A percentile compares a stretch with the other conserved stretches of the same genome.
phyloP scores from a whole-genome alignment of 2,888 invertebrate species.

The Trissolcus japonicus region DNA sequence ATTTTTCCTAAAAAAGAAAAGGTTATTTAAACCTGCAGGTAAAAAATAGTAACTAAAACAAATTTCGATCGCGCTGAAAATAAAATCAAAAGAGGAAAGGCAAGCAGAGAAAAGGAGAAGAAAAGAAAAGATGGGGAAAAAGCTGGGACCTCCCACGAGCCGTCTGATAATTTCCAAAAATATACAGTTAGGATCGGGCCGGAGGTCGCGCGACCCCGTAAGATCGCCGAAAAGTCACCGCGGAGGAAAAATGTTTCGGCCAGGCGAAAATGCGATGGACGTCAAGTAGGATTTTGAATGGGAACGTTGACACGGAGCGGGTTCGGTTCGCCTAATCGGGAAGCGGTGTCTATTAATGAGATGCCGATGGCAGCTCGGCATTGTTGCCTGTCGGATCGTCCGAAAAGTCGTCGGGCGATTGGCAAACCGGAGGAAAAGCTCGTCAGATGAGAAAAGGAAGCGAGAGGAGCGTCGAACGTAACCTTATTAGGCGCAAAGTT shows the following conservation, averaged over 20 bases:
- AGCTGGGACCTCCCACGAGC: too few relatives aligned
- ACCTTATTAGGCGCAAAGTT: constrained; percentile 55
- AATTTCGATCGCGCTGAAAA: too few relatives aligned
- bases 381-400: constrained; percentile 8
- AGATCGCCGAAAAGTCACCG: not conserved
- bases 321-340: constrained; percentile 34
- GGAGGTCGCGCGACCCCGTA: constrained; percentile 3
- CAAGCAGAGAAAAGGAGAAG: not conserved
- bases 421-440: not conserved
- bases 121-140: not conserved
- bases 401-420: not conserved
- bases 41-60: too few relatives aligned
- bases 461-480: constrained; percentile 39
- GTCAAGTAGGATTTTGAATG: constrained; percentile 7
- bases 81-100: not conserved
- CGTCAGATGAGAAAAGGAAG: constrained; percentile 1
- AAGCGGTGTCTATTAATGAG: constrained; percentile 34
- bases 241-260: not conserved
- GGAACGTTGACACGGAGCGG: constrained; percentile 33
- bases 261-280: not conserved
- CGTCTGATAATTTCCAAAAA: not conserved
- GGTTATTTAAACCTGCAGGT: too few relatives aligned
- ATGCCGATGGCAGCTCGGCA: constrained; percentile 17
- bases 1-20: too few relatives aligned
- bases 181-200: not conserved